Evolutionary conservation across 2,888 invertebrate genomes (phyloP).

Genomic region (Asteroscopus sphinx): DNA sequence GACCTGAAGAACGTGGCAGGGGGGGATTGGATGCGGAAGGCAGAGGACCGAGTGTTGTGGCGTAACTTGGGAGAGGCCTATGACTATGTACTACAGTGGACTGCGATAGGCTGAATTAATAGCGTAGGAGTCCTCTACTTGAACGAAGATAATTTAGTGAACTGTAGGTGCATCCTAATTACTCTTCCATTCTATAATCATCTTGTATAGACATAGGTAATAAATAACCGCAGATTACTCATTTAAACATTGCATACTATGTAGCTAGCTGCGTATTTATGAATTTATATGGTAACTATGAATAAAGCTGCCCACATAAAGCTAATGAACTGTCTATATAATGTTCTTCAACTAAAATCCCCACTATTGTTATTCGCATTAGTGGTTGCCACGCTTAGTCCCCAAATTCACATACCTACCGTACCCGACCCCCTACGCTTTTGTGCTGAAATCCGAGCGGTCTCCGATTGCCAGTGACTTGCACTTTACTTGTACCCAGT

Average conservation of each 20-base stretch:
- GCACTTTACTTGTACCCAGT: slow-evolving; percentile 79
- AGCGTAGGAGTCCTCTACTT: slow-evolving; percentile 43
- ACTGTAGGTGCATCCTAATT: slow-evolving; percentile 48
- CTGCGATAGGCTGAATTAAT: too few species aligned
- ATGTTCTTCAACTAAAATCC: slow-evolving; percentile 69
- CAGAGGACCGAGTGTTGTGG: too few species aligned
- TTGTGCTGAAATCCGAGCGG: slow-evolving; percentile 83
- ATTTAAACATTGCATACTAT: slow-evolving; percentile 37
- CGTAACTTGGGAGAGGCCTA: too few species aligned
- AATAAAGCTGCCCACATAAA: slow-evolving; percentile 57
- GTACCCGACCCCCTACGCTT: slow-evolving; percentile 70
- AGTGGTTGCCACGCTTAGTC: slow-evolving; percentile 62
- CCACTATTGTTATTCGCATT: slow-evolving; percentile 76
- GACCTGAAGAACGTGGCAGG: too few species aligned
- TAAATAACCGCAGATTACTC: slow-evolving; percentile 46
- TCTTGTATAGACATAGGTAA: slow-evolving; percentile 18
- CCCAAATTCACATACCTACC: slow-evolving; percentile 67
- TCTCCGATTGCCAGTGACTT: slow-evolving; percentile 85
- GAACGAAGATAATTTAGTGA: slow-evolving; percentile 39
- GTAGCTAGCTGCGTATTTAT: slow-evolving; percentile 24
- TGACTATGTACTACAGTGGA: too few species aligned
- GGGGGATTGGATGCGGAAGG: too few species aligned
- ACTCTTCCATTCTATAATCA: slow-evolving; percentile 33
- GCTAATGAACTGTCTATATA: slow-evolving; percentile 67
- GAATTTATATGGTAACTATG: slow-evolving; percentile 40